Evolutionary conservation across 2,797 vertebrate species (phyloP).

Genomic region (Tragopan temminckii): DNA sequence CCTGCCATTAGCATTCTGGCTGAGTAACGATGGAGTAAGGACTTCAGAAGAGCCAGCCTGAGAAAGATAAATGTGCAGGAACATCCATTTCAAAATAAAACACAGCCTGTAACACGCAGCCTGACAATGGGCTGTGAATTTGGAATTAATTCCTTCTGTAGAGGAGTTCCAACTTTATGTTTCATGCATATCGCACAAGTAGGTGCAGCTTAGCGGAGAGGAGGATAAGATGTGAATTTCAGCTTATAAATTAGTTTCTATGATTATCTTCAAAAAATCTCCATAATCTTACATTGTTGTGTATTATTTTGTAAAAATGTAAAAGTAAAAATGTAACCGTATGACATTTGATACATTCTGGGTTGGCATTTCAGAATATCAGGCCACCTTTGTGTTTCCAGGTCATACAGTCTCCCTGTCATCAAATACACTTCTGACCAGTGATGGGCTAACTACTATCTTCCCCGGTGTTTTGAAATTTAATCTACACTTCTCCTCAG

Average conservation of each 20-base stretch:
- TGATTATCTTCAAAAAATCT: constrained; percentile 48
- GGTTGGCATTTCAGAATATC: background rate
- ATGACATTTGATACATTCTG: background rate
- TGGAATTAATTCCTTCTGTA: constrained; percentile 62
- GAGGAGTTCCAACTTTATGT: constrained; percentile 42
- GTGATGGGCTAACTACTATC: background rate
- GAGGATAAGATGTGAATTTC: background rate
- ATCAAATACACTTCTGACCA: background rate
- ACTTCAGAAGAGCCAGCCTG: constrained; percentile 41
- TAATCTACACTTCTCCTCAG: background rate
- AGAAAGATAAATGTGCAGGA: constrained; percentile 48
- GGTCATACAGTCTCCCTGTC: background rate
- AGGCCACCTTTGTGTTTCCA: constrained; percentile 4
- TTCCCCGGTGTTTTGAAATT: background rate
- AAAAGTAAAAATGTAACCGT: background rate
- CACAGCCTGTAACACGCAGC: constrained; percentile 31
- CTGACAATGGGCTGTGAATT: constrained; percentile 49
- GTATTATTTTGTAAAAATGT: constrained; percentile 47
- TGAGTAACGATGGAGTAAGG: constrained; percentile 33
- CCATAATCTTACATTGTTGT: constrained; percentile 11
- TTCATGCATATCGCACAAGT: constrained; percentile 50
- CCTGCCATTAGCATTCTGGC: constrained; percentile 48
- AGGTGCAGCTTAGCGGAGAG: constrained; percentile 9
- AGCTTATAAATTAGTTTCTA: constrained; percentile 59
- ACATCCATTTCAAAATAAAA: constrained; percentile 61